phyloP scores from a whole-genome alignment of 2,888 invertebrate genomes.

The Branchipolynoe longqiensis region DNA sequence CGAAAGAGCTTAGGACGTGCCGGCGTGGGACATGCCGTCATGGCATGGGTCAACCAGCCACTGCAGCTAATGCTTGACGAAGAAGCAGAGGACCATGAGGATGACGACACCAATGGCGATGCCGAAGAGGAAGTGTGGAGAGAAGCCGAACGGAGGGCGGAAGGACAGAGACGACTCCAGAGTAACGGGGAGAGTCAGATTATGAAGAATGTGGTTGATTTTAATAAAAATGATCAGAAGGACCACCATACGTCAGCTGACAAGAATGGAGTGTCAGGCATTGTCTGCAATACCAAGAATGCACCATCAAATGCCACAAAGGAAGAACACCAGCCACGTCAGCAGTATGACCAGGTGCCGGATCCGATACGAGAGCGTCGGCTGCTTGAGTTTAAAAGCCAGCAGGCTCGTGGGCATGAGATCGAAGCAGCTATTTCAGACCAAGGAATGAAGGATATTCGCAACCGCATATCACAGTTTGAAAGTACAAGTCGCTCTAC shows the following conservation, averaged over 20 bases:
- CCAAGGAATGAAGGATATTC: slow-evolving; percentile 16
- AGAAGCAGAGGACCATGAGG: slow-evolving; percentile 38
- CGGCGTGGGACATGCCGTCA: slow-evolving; percentile 63
- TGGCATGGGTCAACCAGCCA: slow-evolving; percentile 64
- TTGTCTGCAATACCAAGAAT: background rate
- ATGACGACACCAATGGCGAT: slow-evolving; percentile 54
- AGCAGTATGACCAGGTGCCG: slow-evolving; percentile 27
- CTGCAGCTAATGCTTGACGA: slow-evolving; percentile 63
- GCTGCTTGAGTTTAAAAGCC: slow-evolving; percentile 10
- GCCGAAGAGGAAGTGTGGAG: background rate
- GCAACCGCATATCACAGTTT: slow-evolving; percentile 34
- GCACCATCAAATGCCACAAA: background rate
- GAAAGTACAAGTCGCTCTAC: background rate
- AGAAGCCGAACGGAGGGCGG: background rate
- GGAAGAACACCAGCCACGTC: background rate
- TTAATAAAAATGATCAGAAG: slow-evolving; percentile 48
- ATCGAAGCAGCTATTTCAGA: too few relatives aligned
- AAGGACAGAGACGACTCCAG: slow-evolving; percentile 8
- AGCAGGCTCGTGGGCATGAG: background rate
- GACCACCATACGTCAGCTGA: background rate
- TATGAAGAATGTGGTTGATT: background rate
- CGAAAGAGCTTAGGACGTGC: slow-evolving; percentile 62
- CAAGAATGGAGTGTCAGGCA: background rate
- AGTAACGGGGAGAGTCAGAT: background rate
- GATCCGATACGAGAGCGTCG: slow-evolving; percentile 17